Evolutionary conservation across 53 echinoderm and acorn worm genomes (phyloP).

Genomic region (Stichopus horrens): DNA sequence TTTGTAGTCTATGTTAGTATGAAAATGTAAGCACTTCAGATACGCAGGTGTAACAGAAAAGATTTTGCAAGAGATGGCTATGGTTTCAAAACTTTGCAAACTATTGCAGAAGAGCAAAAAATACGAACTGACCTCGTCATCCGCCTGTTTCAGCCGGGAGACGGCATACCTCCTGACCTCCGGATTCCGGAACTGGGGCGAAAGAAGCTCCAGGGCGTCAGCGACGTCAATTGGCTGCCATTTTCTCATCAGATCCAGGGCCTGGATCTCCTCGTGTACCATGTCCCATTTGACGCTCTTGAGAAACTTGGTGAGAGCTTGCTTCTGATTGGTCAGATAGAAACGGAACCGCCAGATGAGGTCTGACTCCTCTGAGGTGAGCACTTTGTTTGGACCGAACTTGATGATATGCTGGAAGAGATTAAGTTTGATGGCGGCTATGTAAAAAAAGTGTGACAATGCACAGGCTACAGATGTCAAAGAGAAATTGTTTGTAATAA

Average conservation of each 20-base stretch:
- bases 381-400: constrained; percentile 80
- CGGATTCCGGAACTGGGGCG: constrained; percentile 89
- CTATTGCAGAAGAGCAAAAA: background rate
- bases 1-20: too few species aligned
- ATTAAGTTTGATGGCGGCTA: background rate
- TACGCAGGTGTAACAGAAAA: too few species aligned
- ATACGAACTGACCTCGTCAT: constrained; percentile 78
- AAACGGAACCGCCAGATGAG: constrained; percentile 91
- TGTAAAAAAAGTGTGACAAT: too few species aligned
- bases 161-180: constrained; percentile 94
- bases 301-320: constrained; percentile 95
- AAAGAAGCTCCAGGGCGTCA: constrained; percentile 95
- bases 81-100: background rate
- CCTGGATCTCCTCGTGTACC: constrained; percentile 89
- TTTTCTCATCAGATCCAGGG: constrained; percentile 74
- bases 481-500: too few species aligned
- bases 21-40: too few species aligned
- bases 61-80: background rate
- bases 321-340: constrained; percentile 94
- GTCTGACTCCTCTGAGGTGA: constrained; percentile 89
- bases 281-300: constrained; percentile 98
- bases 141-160: constrained; percentile 80
- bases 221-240: constrained; percentile 97
- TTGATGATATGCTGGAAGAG: constrained; percentile 82
- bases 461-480: too few species aligned